These are phyloP conservation scores for Cavia porcellus DNA, from an alignment of 2,113 vertebrate species.

Conservation along the genomic window DNA sequence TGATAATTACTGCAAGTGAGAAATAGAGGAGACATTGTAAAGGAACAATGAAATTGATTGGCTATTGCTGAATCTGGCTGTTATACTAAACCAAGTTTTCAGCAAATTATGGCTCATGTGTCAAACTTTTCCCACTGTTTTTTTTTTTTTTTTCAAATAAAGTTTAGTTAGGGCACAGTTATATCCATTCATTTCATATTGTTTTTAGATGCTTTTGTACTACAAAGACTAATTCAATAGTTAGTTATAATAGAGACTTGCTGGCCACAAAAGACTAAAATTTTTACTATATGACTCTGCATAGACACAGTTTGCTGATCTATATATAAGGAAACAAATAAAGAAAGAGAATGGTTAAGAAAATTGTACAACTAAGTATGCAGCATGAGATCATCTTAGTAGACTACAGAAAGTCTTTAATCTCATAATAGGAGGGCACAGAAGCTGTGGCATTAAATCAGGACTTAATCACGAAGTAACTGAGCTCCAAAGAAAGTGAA, in stretches of 20 bases:
- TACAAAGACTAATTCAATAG: background rate
- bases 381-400: background rate
- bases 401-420: background rate
- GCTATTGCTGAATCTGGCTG: background rate
- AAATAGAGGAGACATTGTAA: background rate
- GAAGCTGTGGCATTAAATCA: background rate
- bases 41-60: background rate
- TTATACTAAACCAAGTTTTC: background rate
- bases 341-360: background rate
- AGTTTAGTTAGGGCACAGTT: constrained; percentile 1
- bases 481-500: background rate
- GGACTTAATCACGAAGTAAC: background rate
- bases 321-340: background rate
- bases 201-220: background rate
- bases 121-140: background rate
- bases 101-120: background rate
- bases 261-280: constrained; percentile 20
- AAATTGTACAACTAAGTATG: background rate
- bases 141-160: constrained; percentile 51
- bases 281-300: background rate
- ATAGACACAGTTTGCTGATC: background rate
- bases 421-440: background rate
- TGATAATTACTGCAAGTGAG: background rate
- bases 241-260: background rate
- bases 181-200: background rate